Percentiles rank a stretch among this genome's conserved stretches.
These are phyloP conservation scores for Bombus waltoni DNA, from an alignment of 1,140 invertebrate genomes.

Conservation along the genomic window DNA sequence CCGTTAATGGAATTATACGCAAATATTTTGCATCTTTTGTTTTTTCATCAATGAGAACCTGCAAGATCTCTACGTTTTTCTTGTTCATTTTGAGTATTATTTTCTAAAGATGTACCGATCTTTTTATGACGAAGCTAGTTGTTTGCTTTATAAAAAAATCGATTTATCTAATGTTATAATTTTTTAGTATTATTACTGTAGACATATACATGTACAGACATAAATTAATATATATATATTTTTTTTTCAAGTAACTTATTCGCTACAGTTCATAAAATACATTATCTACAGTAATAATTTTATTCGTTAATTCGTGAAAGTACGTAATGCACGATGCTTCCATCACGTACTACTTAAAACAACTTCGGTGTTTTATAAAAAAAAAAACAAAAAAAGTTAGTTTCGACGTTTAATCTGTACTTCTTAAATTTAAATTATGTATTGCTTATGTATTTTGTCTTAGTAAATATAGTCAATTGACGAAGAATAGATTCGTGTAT, in stretches of 20 bases:
- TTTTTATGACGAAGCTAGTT: neutral
- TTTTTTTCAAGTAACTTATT: no score
- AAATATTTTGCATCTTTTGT: conserved; percentile 55
- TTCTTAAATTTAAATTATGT: conserved; percentile 33
- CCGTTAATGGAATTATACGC: conserved; percentile 56
- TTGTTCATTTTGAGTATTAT: conserved; percentile 46
- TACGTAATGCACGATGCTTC: conserved; percentile 50
- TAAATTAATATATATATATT: neutral
- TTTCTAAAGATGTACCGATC: conserved; percentile 48
- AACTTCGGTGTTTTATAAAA: neutral
- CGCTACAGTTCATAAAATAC: neutral
- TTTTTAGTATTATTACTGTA: conserved; percentile 16
- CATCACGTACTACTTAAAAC: conserved; percentile 7
- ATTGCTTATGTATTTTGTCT: conserved; percentile 32
- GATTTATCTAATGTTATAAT: conserved; percentile 12
- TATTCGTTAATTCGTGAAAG: conserved; percentile 23
- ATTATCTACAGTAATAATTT: conserved; percentile 32
- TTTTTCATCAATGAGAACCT: conserved; percentile 71
- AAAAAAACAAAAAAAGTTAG: neutral
- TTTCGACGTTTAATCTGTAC: conserved; percentile 20
- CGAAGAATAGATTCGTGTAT: neutral
- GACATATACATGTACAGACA: neutral
- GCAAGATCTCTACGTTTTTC: conserved; percentile 74
- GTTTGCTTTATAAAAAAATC: conserved; percentile 27
- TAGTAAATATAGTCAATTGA: conserved; percentile 10